Evolutionary conservation across 2,797 vertebrate species (phyloP).

Genomic region (Sternarchorhynchus goeldii): DNA sequence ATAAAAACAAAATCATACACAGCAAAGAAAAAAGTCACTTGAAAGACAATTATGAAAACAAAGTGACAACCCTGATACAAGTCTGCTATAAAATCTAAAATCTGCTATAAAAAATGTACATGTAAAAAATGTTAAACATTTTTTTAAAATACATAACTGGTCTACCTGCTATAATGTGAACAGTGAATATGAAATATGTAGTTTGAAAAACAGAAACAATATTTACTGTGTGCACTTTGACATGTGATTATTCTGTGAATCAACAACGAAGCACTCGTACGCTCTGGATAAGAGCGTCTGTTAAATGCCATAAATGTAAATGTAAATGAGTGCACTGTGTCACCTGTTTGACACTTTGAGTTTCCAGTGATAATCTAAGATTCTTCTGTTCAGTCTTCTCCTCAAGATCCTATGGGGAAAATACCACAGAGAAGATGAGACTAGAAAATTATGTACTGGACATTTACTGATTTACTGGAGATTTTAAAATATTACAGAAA

Average conservation of each 20-base stretch:
- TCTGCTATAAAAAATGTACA: too few species aligned
- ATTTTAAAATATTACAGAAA: not conserved
- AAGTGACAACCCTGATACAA: not conserved
- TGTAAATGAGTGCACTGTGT: not conserved
- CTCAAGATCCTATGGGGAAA: slow-evolving; percentile 62
- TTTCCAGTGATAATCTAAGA: slow-evolving; percentile 31
- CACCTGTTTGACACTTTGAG: slow-evolving; percentile 5
- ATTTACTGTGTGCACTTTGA: not conserved
- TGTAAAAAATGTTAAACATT: too few species aligned
- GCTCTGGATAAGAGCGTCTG: too few species aligned
- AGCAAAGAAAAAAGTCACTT: not conserved
- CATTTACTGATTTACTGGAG: too few species aligned
- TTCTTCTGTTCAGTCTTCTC: slow-evolving; percentile 57
- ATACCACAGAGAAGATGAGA: too few species aligned
- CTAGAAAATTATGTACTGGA: too few species aligned
- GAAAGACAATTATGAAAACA: not conserved
- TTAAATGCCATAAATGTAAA: too few species aligned
- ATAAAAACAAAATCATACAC: not conserved
- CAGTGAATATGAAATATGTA: not conserved
- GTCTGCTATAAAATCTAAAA: not conserved
- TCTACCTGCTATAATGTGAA: not conserved
- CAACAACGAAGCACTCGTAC: too few species aligned
- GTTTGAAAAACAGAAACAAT: not conserved
- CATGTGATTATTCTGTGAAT: too few species aligned
- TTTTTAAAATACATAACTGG: not conserved